Evolutionary conservation across 2,113 vertebrate species (phyloP), one percentile per base, ranked within the genome.

Genomic region (human): DNA sequence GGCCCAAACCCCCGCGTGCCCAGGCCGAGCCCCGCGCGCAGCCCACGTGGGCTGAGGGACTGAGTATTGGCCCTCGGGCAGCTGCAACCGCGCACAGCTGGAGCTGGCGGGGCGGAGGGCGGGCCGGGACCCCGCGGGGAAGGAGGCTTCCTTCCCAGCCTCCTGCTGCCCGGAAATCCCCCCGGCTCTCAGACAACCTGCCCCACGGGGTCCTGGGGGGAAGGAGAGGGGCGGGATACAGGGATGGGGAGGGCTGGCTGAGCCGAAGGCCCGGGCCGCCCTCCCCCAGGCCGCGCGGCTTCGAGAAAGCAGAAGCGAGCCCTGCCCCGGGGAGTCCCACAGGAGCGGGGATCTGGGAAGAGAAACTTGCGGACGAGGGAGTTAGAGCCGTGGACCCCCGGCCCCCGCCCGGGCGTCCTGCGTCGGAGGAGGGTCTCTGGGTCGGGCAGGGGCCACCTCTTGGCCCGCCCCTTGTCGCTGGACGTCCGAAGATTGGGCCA

Each of bases 221-320:
- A 23, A 25, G 32, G 11, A 20, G 61, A 12, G 25, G 66, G 72
- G 38, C 9, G 55, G 23, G 20, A 75, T 14, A 14, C 55, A 8
- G 40, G 40, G 40, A 18, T 17, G 57, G 50, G 78, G 35, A 80
- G 18, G 50, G 25, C 64, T 5, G 17, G 30, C 55, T 73, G 40
- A 8, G 32, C 32, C 38, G 45, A 78, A 35, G 11, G 27, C 55
- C 22, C 4, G 25, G 68, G 87, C 48, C 6, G 25, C 23, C 64
- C 45, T 40, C 76, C 40, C 90, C 57, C 7, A 8, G 35, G 35
- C 4, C 23, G 35, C 20, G 0, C 6, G 9, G 23, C 25, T 20
- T 23, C 2, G 38, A n/a, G 90, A 89, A 97, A 96, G 94, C 94
- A 96, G 94, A 97, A 97, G 87, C 84, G 48, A 78, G 40, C 40